Evolutionary conservation across 2,888 invertebrate species (phyloP), one percentile per base, ranked within the genome.

Genomic region (Diploptera punctata): DNA sequence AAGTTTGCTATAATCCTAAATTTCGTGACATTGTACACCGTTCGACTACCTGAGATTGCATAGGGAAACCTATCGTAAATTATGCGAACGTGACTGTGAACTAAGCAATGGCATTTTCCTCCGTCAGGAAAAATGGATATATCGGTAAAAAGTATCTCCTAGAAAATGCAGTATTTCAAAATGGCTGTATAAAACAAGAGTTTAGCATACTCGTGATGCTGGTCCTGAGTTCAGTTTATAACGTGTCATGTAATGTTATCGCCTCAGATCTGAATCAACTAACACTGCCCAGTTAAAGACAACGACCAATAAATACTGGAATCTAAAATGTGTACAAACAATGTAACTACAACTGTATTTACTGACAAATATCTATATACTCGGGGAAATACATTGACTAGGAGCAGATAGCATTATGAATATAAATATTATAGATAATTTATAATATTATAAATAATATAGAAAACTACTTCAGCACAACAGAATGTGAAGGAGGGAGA

Each of bases 81-180:
- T 21, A 74, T 61, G 70, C 70, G 67, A 74, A 67, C 70, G 57
- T 72, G 70, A 72, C 72, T 74, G 71, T 71, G 44, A 72, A 71
- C 52, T 74, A 74, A 72, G 74, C 67, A 62, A 73, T 73, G 73
- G 73, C 74, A 13, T 74, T 72, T 70, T 57, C 73, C 72, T 61
- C 69, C 60, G 52, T 47, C 33, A 72, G 75, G 71, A 71, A 73
- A 74, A 72, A 61, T 71, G 43, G 65, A 69, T 61, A 74, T 65
- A 70, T 71, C 38, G 70, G 71, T 72, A 74, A 71, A 75, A 74
- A 74, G 71, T 74, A 74, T 69, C 67, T 70, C 71, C 73, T 73
- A 74, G 74, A 75, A 75, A 75, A 75, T 75, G 75, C 74, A 71
- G 73, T 74, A 72, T 71, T 74, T 71, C 67, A 75, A 75, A 73